A percentile compares a stretch with the other conserved stretches of the same genome.
Conservation (phyloP, 2,888 invertebrate species). For the Aporophyla lueneburgensis region DNA sequence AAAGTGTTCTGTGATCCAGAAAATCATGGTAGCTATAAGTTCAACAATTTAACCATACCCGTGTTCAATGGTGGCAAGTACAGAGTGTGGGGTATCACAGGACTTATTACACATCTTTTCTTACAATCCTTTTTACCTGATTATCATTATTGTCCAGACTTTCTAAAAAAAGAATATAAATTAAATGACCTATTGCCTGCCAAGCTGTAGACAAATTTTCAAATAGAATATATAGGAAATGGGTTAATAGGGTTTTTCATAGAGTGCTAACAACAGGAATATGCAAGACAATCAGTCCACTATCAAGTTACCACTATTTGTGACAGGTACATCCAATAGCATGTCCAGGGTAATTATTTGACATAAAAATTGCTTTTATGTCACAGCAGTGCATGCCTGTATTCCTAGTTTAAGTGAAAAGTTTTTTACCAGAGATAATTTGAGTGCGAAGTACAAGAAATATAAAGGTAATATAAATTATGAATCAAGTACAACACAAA, state of each 20-base stretch:
- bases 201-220: constrained; percentile 35
- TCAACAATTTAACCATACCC: constrained; percentile 87
- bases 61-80: constrained; percentile 90
- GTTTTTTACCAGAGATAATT: neutral
- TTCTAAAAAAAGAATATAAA: constrained; percentile 75
- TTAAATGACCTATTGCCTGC: constrained; percentile 77
- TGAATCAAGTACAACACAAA: constrained; percentile 7
- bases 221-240: neutral
- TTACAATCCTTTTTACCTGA: constrained; percentile 80
- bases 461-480: neutral
- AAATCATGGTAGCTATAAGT: constrained; percentile 92
- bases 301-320: neutral
- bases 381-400: neutral
- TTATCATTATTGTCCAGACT: constrained; percentile 77
- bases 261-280: neutral
- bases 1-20: constrained; percentile 91
- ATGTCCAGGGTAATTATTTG: neutral
- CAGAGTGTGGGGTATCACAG: constrained; percentile 95
- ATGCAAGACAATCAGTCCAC: neutral
- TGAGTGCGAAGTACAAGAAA: constrained; percentile 7
- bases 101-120: constrained; percentile 94
- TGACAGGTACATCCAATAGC: neutral
- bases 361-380: neutral
- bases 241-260: neutral
- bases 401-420: neutral